Evolutionary conservation across 2,888 invertebrate genomes (phyloP).

Genomic region (Blastobasis lacticolella): DNA sequence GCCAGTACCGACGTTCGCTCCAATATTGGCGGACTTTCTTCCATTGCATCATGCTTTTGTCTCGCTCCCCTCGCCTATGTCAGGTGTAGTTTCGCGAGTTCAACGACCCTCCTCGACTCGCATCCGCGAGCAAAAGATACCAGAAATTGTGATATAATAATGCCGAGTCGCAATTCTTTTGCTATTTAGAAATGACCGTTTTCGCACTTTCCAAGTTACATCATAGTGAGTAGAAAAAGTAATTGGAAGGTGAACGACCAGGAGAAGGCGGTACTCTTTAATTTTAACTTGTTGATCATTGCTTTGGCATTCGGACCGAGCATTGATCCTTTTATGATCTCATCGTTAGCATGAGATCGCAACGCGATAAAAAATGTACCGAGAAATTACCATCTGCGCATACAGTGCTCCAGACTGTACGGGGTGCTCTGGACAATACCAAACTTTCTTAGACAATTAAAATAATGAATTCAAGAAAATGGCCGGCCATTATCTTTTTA

Average conservation of each 20-base stretch:
- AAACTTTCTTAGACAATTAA: no score
- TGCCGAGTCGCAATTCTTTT: constrained; percentile 40
- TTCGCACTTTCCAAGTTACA: constrained; percentile 70
- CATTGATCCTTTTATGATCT: constrained; percentile 71
- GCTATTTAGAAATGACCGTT: constrained; percentile 55
- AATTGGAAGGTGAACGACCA: constrained; percentile 56
- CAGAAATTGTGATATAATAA: constrained; percentile 59
- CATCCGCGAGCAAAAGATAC: constrained; percentile 45
- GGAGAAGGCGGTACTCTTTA: constrained; percentile 36
- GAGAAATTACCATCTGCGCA: no score
- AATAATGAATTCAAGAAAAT: no score
- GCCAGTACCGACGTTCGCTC: constrained; percentile 20
- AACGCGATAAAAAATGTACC: constrained; percentile 24
- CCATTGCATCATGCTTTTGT: constrained; percentile 44
- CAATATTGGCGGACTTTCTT: constrained; percentile 54
- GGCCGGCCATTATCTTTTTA: constrained; percentile 26
- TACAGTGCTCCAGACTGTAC: no score
- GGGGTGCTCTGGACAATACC: no score
- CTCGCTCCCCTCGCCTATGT: constrained; percentile 45
- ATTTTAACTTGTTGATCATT: constrained; percentile 51
- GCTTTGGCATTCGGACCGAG: constrained; percentile 54
- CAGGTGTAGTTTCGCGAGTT: constrained; percentile 70
- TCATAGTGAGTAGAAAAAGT: constrained; percentile 51
- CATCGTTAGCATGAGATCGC: constrained; percentile 40
- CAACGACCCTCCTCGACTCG: constrained; percentile 53